Evolutionary conservation across 2,113 vertebrate genomes (phyloP).

Genomic region (Excalfactoria chinensis): DNA sequence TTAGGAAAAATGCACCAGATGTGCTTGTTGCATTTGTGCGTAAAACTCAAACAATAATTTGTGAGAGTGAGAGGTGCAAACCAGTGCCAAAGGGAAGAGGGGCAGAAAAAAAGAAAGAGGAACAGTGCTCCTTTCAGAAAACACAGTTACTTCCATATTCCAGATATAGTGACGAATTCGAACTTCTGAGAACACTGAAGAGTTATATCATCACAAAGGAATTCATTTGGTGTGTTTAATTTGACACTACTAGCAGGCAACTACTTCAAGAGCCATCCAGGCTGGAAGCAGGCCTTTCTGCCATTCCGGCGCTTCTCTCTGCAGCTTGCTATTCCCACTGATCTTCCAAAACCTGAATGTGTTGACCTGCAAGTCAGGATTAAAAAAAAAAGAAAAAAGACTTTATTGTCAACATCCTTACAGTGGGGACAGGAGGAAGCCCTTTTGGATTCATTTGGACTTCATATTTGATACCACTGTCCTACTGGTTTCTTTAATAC

Average conservation of each 20-base stretch:
- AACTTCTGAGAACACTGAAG: neutral
- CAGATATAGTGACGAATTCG: neutral
- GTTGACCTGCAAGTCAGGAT: neutral
- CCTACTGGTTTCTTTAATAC: neutral
- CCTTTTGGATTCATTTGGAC: neutral
- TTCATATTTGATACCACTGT: neutral
- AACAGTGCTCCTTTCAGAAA: neutral
- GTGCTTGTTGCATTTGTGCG: rapidly evolving
- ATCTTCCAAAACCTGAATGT: neutral
- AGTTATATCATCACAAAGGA: neutral
- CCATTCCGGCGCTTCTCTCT: neutral
- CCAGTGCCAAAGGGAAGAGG: neutral
- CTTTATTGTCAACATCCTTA: neutral
- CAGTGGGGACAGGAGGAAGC: neutral
- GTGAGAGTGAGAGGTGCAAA: neutral
- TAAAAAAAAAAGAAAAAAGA: neutral
- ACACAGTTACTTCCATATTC: neutral
- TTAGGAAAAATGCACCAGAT: neutral
- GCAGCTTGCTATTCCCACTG: neutral
- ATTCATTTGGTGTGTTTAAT: neutral
- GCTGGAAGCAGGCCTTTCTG: neutral
- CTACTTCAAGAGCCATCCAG: neutral
- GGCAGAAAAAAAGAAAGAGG: neutral
- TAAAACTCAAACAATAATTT: neutral
- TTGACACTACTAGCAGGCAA: too few species aligned